Base-by-base conservation (phyloP, 2,797 vertebrate species). In the Glossophaga mutica region DNA sequence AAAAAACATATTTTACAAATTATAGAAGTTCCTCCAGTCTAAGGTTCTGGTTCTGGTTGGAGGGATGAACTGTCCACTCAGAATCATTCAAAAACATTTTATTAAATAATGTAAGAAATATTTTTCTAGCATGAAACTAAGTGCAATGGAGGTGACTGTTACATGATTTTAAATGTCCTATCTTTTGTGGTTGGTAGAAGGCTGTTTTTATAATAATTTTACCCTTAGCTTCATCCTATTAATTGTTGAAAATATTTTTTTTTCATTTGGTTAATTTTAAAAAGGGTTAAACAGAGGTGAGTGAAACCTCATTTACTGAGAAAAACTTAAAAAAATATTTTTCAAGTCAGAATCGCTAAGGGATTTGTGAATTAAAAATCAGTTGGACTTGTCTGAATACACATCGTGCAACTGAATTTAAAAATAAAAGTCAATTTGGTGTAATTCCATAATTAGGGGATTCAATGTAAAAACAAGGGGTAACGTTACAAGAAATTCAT, bases 1-100 rank as follows among this genome's bases (percentile, higher is more conserved):
- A 55, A 94, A 55, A 55, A 78, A 85, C 22, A 82, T 42, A 0
- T 78, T 77, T 84, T 48, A 26, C 32, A 93, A 90, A 39, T 22
- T 14, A 10, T 42, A 44, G 22, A 39, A 81, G 50, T 65, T 9
- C 62, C 19, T 84, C 74, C 78, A 5, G 26, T 74, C 22, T 82
- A 90, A 85, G 24, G 21, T 57, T 82, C 39, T 37, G 14, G 32
- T 81, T 89, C 42, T 71, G 70, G 79, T 46, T 87, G 42, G 11
- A 52, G 34, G n/a, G 62, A 44, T 87, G 57, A 32, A 78, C 9
- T 94, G n/a, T 10, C 37, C 39, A 59, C 46, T 96, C 7, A 0
- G 26, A 50, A 79, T 92, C 12, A 32, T 91, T 95, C 82, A 92
- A 82, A 95, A 87, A 87, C 50, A 32, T 89, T 86, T 22, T 32